phyloP scores from a whole-genome alignment of 2,113 vertebrate genomes.

The Motacilla alba region DNA sequence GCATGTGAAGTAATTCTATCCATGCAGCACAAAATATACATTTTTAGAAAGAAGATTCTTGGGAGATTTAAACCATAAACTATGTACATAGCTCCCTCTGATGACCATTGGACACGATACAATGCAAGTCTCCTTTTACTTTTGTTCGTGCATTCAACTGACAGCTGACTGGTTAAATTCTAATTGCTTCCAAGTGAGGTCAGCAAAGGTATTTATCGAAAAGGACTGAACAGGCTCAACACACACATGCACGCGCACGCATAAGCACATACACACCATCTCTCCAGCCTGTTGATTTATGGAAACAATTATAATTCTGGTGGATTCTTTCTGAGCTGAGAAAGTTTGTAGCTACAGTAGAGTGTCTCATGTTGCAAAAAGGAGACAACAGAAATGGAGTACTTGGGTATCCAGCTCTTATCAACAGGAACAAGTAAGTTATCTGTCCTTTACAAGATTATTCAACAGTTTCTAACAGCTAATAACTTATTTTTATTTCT shows the following conservation, averaged over 20 bases:
- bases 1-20: not conserved
- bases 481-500: slow-evolving; percentile 39
- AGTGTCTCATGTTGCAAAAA: slow-evolving; percentile 79
- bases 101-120: slow-evolving; percentile 84
- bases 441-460: slow-evolving; percentile 68
- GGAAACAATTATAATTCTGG: slow-evolving; percentile 86
- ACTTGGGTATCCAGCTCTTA: slow-evolving; percentile 78
- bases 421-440: slow-evolving; percentile 87
- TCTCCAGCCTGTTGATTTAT: slow-evolving; percentile 83
- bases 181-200: slow-evolving; percentile 99
- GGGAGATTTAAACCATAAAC: slow-evolving; percentile 65
- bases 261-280: slow-evolving; percentile 63
- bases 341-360: slow-evolving; percentile 79
- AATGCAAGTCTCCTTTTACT: slow-evolving; percentile 79
- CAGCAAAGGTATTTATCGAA: slow-evolving; percentile 97
- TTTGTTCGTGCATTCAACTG: slow-evolving; percentile 80
- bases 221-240: slow-evolving; percentile 85
- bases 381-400: slow-evolving; percentile 80
- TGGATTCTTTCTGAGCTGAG: slow-evolving; percentile 80
- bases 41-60: slow-evolving; percentile 63
- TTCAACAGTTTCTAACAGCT: slow-evolving; percentile 53
- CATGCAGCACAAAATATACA: not conserved
- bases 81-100: slow-evolving; percentile 90
- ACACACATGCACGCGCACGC: slow-evolving; percentile 69
- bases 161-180: slow-evolving; percentile 96